A percentile compares a stretch with the other conserved stretches of the same genome.
Conservation (phyloP, 2,888 invertebrate species). For the Eupithecia inturbata region DNA sequence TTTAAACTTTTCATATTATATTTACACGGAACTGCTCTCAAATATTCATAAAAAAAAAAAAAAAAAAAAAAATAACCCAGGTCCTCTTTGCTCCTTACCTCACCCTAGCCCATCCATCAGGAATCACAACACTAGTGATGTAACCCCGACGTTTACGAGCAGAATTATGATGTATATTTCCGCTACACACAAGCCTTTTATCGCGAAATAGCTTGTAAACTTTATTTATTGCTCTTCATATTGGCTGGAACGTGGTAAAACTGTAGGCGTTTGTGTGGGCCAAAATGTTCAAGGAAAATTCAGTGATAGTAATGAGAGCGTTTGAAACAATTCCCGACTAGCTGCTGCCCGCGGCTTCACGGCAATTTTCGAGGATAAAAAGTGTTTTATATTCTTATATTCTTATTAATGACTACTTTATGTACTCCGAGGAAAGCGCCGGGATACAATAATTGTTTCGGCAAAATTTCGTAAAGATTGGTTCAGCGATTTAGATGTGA, state of each 20-base stretch:
- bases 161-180: conserved; percentile 77
- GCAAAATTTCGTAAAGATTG: background rate
- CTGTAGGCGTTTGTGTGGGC: background rate
- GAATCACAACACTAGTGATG: conserved; percentile 64
- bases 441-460: background rate
- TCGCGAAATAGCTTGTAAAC: conserved; percentile 58
- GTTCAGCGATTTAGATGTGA: too few species aligned
- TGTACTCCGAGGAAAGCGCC: background rate
- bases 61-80: too few species aligned
- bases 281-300: background rate
- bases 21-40: too few species aligned
- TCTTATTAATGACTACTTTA: too few species aligned
- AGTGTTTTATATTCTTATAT: too few species aligned
- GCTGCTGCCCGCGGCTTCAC: background rate
- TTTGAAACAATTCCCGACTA: background rate
- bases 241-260: conserved; percentile 19
- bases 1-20: too few species aligned
- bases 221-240: conserved; percentile 53
- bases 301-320: background rate
- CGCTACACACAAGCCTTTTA: conserved; percentile 62
- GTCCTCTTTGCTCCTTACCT: too few species aligned
- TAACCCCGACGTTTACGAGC: conserved; percentile 73
- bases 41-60: too few species aligned
- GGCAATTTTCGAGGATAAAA: too few species aligned
- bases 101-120: conserved; percentile 59